These are phyloP conservation scores for Sinopyrophorus schimmeli DNA, from an alignment of 2,888 invertebrate species.

Conservation along the genomic window DNA sequence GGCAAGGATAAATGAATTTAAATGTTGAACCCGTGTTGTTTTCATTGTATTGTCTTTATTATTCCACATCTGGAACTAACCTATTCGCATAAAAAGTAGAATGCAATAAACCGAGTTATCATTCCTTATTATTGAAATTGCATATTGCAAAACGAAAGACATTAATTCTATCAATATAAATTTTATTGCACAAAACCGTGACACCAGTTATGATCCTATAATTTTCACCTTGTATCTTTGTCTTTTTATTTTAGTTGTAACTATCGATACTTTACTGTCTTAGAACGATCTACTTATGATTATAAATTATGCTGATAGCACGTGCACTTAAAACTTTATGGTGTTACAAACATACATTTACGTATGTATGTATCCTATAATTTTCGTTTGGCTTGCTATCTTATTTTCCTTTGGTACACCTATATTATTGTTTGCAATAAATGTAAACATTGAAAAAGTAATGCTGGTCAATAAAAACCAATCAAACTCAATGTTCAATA, in stretches of 20 bases:
- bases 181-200: constrained; percentile 36
- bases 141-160: constrained; percentile 36
- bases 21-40: constrained; percentile 17
- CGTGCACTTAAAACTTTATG: constrained; percentile 37
- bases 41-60: constrained; percentile 9
- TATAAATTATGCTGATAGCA: constrained; percentile 37
- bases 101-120: constrained; percentile 26
- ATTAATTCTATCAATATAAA: constrained; percentile 36
- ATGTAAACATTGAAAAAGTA: constrained; percentile 1
- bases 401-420: constrained; percentile 2
- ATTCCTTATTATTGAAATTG: constrained; percentile 34
- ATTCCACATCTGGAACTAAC: constrained; percentile 21
- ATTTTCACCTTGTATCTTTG: constrained; percentile 36
- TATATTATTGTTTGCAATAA: constrained; percentile 8
- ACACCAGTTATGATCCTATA: constrained; percentile 38
- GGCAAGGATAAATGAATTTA: too few relatives aligned
- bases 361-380: constrained; percentile 16
- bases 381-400: constrained; percentile 22
- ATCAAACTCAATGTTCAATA: too few relatives aligned
- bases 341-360: constrained; percentile 20
- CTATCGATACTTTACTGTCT: constrained; percentile 34
- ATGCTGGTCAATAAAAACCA: too few relatives aligned
- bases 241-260: constrained; percentile 33
- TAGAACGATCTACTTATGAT: constrained; percentile 31
- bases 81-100: constrained; percentile 27